Evolutionary conservation across 2,888 invertebrate genomes (phyloP), one percentile per base, ranked within the genome.

Genomic region (Hirudinaria manillensis): DNA sequence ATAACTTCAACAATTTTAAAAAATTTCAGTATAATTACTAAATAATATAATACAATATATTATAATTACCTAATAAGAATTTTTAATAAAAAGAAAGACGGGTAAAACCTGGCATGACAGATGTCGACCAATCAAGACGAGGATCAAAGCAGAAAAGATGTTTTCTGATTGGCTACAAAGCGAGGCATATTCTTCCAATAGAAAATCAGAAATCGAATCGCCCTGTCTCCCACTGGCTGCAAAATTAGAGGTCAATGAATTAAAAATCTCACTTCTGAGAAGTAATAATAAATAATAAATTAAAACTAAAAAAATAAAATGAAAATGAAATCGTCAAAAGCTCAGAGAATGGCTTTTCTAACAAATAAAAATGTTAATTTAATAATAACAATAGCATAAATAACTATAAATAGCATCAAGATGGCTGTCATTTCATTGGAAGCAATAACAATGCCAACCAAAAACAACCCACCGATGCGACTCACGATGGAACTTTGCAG

Each of bases 111-210:
- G 24, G 61, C 61, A 61, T 10, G 68, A 32, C 68, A 68, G 68
- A 68, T 16, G 90, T 83, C 92, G 90, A 83, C 93, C 93, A 32
- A 92, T 89, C 84, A 94, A 89, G 0, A 93, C 92, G 21, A 92
- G 91, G 74, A 92, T 89, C 83, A 93, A 88, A 1, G 93, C 92
- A 77, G 90, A 89, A 79, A 92, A 89, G 13, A 92, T 91, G 82
- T 91, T 90, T 0, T 89, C 87, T 80, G 92, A 91, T 77, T 91
- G 90, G 0, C 90, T 88, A 77, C 94, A 87, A 76, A 90, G 87
- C 79, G 51, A 27, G 3, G 55, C 36, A 19, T 53, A 36, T 10
- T 65, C 13, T 27, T 61, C 65, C 36, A 24, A 21, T 36, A 65
- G 21, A 56, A 34, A 65, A 72, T 72, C 72, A 55, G 29, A 61